A percentile compares a stretch with the other conserved stretches of the same genome.
Conservation (phyloP, 1,140 invertebrate species). For the Lanistes nyassanus region DNA sequence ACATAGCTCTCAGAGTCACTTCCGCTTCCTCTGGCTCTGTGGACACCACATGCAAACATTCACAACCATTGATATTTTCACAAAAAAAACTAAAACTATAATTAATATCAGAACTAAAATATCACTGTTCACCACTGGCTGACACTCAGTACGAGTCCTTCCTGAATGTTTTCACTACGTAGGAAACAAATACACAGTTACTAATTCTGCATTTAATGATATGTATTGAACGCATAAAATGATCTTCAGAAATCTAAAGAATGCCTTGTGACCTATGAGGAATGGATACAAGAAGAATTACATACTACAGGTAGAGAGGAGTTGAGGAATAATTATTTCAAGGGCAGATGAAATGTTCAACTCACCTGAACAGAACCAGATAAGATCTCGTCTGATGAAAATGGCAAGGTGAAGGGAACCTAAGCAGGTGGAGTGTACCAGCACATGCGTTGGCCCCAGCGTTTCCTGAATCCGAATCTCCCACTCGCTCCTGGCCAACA, state of each 20-base stretch:
- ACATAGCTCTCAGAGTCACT: constrained; percentile 86
- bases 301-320: too few species aligned
- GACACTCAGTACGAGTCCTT: too few species aligned
- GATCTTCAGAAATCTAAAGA: neutral
- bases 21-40: constrained; percentile 85
- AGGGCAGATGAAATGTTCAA: neutral
- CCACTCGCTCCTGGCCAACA: constrained; percentile 81
- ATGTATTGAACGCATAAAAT: too few species aligned
- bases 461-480: constrained; percentile 91
- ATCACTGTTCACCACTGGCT: too few species aligned
- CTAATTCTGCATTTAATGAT: too few species aligned
- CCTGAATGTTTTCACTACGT: too few species aligned
- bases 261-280: too few species aligned
- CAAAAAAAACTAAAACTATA: too few species aligned
- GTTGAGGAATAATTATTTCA: too few species aligned
- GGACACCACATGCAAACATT: neutral
- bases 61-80: too few species aligned
- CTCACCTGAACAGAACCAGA: constrained; percentile 86
- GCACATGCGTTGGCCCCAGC: constrained; percentile 87
- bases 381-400: constrained; percentile 88
- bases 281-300: too few species aligned
- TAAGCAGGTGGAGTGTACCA: constrained; percentile 82
- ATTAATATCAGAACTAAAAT: too few species aligned
- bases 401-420: constrained; percentile 88
- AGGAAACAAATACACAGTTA: neutral